phyloP scores from a whole-genome alignment of 2,888 invertebrate genomes.

The Stegophylla sp. region DNA sequence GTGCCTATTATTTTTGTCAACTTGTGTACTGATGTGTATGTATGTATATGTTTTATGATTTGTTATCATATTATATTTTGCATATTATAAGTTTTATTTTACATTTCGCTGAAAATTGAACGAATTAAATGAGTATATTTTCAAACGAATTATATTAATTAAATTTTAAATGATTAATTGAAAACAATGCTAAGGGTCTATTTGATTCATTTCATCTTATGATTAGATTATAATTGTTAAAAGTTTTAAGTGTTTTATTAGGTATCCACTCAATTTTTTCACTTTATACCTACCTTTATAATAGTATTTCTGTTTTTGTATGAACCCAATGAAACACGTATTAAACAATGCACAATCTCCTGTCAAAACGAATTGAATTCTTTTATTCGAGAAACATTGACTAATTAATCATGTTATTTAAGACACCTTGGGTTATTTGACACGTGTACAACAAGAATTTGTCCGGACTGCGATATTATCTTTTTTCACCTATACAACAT shows the following conservation, averaged over 20 bases:
- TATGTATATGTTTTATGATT: neutral
- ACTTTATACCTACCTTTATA: too few relatives aligned
- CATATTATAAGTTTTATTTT: neutral
- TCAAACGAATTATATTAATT: neutral
- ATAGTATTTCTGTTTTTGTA: neutral
- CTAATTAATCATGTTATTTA: conserved; percentile 35
- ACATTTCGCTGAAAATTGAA: neutral
- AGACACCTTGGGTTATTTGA: conserved; percentile 21
- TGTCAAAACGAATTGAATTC: neutral
- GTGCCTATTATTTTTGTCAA: neutral
- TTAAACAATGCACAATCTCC: neutral
- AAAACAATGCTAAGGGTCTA: too few relatives aligned
- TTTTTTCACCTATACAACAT: conserved; percentile 9
- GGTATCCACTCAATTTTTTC: too few relatives aligned
- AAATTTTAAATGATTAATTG: too few relatives aligned
- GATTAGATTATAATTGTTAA: too few relatives aligned
- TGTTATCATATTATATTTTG: neutral
- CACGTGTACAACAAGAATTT: conserved; percentile 21
- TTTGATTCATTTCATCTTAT: too few relatives aligned
- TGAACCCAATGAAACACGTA: too few relatives aligned
- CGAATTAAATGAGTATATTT: neutral
- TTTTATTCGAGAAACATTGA: conserved; percentile 1
- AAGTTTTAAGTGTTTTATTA: too few relatives aligned
- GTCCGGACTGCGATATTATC: conserved; percentile 32
- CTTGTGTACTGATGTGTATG: neutral